Conservation (phyloP, 1,140 invertebrate genomes). For the Tetranychus urticae region DNA sequence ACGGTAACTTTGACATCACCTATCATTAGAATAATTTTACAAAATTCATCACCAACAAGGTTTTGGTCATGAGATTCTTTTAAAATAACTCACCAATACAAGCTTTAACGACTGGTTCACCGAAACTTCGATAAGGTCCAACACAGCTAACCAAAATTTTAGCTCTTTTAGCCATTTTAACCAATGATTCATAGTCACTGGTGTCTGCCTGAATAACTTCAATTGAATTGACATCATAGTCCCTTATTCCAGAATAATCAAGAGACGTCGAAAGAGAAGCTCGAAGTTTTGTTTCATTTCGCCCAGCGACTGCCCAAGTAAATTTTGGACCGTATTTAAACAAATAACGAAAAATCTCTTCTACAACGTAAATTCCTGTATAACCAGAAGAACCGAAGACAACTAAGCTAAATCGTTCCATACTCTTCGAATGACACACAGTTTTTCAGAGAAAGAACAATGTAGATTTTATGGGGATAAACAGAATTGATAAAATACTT, state of each 20-base stretch:
- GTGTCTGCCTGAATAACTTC: constrained; percentile 54
- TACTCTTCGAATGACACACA: too few relatives aligned
- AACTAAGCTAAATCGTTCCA: constrained; percentile 30
- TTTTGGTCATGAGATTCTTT: too few relatives aligned
- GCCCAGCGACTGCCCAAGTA: not conserved
- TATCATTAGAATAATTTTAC: too few relatives aligned
- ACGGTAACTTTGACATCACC: too few relatives aligned
- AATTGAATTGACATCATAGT: constrained; percentile 11
- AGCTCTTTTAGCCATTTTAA: constrained; percentile 43
- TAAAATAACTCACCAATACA: constrained; percentile 37
- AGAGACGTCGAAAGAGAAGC: not conserved
- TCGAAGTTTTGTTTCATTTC: not conserved
- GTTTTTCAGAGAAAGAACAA: too few relatives aligned
- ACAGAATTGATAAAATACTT: too few relatives aligned
- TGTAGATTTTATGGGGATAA: too few relatives aligned
- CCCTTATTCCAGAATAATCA: not conserved
- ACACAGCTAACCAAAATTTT: constrained; percentile 59
- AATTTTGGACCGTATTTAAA: not conserved
- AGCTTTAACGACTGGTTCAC: constrained; percentile 66
- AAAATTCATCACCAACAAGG: too few relatives aligned
- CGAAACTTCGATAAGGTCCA: constrained; percentile 51
- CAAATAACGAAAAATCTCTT: not conserved
- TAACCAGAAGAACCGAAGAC: constrained; percentile 56
- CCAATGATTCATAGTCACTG: constrained; percentile 38
- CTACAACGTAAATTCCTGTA: constrained; percentile 41